phyloP scores from a whole-genome alignment of 2,888 invertebrate species.

The Stenurella melanura region DNA sequence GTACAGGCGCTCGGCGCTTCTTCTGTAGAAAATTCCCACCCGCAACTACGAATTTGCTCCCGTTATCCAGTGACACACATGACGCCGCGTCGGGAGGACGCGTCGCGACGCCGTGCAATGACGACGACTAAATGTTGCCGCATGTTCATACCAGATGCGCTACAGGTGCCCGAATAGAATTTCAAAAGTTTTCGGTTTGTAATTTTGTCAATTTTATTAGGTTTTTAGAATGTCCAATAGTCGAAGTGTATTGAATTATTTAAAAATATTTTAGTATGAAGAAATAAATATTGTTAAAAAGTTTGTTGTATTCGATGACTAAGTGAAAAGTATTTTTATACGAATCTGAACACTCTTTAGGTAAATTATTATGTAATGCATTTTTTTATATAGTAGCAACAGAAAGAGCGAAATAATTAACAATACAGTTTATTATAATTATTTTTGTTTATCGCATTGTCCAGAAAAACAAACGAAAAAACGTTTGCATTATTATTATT shows the following conservation, averaged over 20 bases:
- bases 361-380: background rate
- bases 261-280: background rate
- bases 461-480: no score
- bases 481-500: no score
- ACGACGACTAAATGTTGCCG: slow-evolving; percentile 27
- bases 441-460: no score
- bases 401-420: background rate
- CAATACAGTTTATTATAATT: no score
- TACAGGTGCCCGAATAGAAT: slow-evolving; percentile 29
- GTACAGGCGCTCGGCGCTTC: slow-evolving; percentile 11
- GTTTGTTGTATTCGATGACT: background rate
- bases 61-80: slow-evolving; percentile 58
- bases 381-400: background rate
- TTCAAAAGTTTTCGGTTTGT: slow-evolving; percentile 13
- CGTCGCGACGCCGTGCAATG: slow-evolving; percentile 52
- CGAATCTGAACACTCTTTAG: background rate
- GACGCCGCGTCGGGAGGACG: slow-evolving; percentile 55
- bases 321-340: slow-evolving; percentile 7
- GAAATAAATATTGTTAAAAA: background rate
- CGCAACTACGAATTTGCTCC: slow-evolving; percentile 17
- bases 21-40: slow-evolving; percentile 4
- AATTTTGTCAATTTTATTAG: slow-evolving; percentile 8
- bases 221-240: background rate
- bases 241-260: background rate
- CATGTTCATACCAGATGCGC: slow-evolving; percentile 16